A percentile compares a stretch with the other conserved stretches of the same genome.
These are phyloP conservation scores for Leptinotarsa texana DNA, from an alignment of 1,140 invertebrate genomes.

Conservation along the genomic window DNA sequence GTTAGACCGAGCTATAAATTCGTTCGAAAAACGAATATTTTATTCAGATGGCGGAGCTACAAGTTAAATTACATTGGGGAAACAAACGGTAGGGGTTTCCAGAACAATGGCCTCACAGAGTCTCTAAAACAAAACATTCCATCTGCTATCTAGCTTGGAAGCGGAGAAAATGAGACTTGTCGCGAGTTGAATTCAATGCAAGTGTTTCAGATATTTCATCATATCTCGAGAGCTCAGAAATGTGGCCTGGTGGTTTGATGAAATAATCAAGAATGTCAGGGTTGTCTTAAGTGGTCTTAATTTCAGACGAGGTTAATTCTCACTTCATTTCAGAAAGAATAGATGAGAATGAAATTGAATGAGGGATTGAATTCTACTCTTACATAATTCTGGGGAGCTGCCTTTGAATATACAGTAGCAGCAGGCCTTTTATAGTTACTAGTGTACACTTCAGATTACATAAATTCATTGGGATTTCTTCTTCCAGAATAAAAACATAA, in stretches of 20 bases:
- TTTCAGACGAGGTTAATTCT: background rate
- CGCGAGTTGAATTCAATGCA: background rate
- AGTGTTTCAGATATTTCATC: conserved; percentile 6
- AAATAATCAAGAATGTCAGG: background rate
- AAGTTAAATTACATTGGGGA: conserved; percentile 6
- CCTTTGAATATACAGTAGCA: no score
- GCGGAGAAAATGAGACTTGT: background rate
- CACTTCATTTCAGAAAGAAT: background rate
- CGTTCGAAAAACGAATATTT: background rate
- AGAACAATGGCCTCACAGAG: background rate
- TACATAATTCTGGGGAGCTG: no score
- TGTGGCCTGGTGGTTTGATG: background rate
- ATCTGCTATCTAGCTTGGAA: conserved; percentile 6
- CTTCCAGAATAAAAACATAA: no score
- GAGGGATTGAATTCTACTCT: no score
- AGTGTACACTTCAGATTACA: no score
- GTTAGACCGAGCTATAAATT: background rate
- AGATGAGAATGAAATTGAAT: no score
- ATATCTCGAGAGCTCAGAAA: conserved; percentile 8
- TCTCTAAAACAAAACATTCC: background rate
- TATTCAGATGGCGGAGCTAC: background rate
- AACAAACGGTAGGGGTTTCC: conserved; percentile 1
- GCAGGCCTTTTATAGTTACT: no score
- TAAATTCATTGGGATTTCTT: no score
- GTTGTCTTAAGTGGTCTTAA: background rate